Percentiles rank a stretch among this genome's conserved stretches.
phyloP scores from a whole-genome alignment of 1,140 invertebrate genomes.

The Neodiprion pinetum region DNA sequence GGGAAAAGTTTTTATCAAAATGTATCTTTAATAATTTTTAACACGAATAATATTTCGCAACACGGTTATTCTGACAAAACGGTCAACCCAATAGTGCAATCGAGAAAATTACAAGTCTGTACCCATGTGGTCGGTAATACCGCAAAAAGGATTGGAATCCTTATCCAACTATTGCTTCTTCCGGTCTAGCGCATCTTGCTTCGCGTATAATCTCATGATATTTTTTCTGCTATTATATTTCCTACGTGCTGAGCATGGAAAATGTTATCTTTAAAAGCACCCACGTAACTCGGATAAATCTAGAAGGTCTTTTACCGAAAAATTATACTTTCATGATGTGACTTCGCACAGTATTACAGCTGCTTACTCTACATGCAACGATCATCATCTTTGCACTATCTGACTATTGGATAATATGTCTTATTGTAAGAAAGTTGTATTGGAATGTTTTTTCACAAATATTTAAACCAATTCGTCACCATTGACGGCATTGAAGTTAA shows the following conservation, averaged over 20 bases:
- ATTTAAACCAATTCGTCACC: no score
- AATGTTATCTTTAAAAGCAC: neutral
- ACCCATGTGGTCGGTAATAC: neutral
- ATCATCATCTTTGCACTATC: no score
- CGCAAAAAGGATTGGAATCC: neutral
- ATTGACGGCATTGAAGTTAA: no score
- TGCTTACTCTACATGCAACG: no score
- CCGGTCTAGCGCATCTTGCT: conserved; percentile 1
- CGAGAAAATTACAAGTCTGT: neutral
- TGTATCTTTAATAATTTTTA: no score
- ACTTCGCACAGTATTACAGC: no score
- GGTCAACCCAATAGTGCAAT: neutral
- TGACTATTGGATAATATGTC: no score
- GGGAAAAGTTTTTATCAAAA: no score
- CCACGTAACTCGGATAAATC: conserved; percentile 4
- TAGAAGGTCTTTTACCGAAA: neutral
- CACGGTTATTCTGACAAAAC: neutral
- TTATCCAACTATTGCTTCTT: conserved; percentile 5
- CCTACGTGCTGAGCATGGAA: conserved; percentile 1
- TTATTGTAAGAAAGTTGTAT: no score
- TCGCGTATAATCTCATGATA: neutral
- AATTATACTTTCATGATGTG: neutral
- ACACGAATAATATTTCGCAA: neutral
- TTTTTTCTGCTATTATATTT: neutral
- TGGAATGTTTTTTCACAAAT: no score